phyloP scores from a whole-genome alignment of 2,797 vertebrate genomes.

The Molossus alvarezi region DNA sequence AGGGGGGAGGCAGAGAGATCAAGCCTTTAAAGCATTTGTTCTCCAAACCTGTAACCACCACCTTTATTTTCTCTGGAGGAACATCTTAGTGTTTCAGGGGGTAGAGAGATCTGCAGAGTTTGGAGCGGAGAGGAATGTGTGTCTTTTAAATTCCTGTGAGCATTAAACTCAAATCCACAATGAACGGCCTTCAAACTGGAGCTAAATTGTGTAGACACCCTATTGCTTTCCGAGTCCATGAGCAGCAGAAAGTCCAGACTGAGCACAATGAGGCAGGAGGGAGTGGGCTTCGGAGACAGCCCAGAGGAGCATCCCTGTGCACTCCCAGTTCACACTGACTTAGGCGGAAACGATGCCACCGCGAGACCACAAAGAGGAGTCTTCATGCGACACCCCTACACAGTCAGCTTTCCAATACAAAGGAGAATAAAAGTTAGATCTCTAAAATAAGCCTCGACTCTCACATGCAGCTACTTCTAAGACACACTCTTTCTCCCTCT shows the following conservation, averaged over 20 bases:
- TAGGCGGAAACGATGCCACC: slow-evolving; percentile 69
- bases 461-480: slow-evolving; percentile 73
- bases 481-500: slow-evolving; percentile 75
- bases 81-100: neutral
- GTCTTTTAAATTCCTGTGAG: neutral
- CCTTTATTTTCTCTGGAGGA: slow-evolving; percentile 28
- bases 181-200: slow-evolving; percentile 1
- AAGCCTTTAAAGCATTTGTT: neutral
- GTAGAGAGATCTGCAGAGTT: slow-evolving; percentile 62
- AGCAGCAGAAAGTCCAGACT: slow-evolving; percentile 37
- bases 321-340: slow-evolving; percentile 78
- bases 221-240: neutral
- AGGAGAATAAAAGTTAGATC: neutral
- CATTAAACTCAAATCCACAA: slow-evolving; percentile 44
- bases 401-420: slow-evolving; percentile 67
- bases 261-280: slow-evolving; percentile 63
- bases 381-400: slow-evolving; percentile 66
- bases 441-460: slow-evolving; percentile 80
- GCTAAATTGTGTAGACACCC: slow-evolving; percentile 34
- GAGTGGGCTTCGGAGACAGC: slow-evolving; percentile 80
- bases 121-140: neutral
- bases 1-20: neutral
- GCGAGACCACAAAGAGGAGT: slow-evolving; percentile 74
- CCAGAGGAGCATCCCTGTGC: slow-evolving; percentile 79
- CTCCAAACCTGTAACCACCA: neutral